Percentiles rank a stretch among this genome's conserved stretches.
phyloP scores from a whole-genome alignment of 2,797 vertebrate genomes.

The Mastacembelus armatus region DNA sequence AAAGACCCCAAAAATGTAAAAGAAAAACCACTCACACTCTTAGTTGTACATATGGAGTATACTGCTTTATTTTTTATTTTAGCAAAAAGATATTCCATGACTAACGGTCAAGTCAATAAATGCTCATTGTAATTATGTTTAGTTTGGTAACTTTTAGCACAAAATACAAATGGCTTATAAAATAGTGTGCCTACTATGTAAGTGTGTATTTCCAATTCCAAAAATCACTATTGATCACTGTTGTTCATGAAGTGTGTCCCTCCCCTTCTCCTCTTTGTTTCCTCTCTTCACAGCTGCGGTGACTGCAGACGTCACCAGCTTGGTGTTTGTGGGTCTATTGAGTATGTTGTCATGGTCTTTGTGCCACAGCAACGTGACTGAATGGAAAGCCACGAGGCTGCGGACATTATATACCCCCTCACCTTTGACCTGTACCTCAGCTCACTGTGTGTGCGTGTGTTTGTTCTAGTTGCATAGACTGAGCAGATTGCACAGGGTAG shows the following conservation, averaged over 20 bases:
- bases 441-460: constrained; percentile 34
- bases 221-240: no score
- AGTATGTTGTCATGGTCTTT: constrained; percentile 63
- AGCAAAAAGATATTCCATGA: no score
- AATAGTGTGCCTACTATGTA: neutral
- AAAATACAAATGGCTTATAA: no score
- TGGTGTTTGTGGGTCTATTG: constrained; percentile 30
- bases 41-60: no score
- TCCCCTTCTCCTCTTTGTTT: constrained; percentile 5
- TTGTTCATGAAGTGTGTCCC: constrained; percentile 17
- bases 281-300: constrained; percentile 52
- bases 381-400: constrained; percentile 70
- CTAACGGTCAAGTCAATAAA: no score
- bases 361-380: constrained; percentile 58
- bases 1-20: no score
- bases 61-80: no score
- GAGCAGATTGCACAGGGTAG: constrained; percentile 35
- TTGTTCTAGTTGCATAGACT: constrained; percentile 40
- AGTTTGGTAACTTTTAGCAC: no score
- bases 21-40: no score
- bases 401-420: constrained; percentile 36
- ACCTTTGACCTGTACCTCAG: constrained; percentile 76
- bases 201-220: no score
- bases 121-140: no score
- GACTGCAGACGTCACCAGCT: constrained; percentile 52